These are phyloP conservation scores for Metridium senile DNA, from an alignment of 92 coral and sea anemone genomes.

Conservation along the genomic window DNA sequence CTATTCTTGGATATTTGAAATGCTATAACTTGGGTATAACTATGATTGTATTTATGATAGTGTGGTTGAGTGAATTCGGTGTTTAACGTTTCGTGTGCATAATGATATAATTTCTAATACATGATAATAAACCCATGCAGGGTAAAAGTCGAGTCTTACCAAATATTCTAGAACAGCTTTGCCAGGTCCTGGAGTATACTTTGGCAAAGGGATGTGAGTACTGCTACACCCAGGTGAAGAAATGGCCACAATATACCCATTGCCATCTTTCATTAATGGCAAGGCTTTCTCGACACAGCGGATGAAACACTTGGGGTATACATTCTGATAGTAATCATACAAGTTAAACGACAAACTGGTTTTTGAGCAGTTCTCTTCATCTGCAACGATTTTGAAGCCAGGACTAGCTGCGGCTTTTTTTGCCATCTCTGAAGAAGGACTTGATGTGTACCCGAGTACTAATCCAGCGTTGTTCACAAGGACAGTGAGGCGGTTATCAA, in stretches of 20 bases:
- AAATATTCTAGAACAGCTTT: slow-evolving; percentile 5
- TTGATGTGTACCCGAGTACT: not conserved
- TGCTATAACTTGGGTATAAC: no score
- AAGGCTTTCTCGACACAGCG: not conserved
- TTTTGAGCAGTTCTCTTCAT: not conserved
- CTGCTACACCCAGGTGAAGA: slow-evolving; percentile 8
- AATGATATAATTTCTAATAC: no score
- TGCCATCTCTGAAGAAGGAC: not conserved
- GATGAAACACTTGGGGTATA: slow-evolving; percentile 7
- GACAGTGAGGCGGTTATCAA: not conserved
- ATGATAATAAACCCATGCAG: no score
- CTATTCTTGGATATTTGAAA: no score
- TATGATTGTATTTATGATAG: no score
- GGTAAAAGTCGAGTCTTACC: no score
- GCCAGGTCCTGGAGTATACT: not conserved
- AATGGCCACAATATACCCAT: slow-evolving; percentile 11
- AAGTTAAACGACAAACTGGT: not conserved
- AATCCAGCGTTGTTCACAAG: slow-evolving; percentile 6
- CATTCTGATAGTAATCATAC: slow-evolving; percentile 9
- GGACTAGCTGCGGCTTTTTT: not conserved
- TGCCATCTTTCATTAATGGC: slow-evolving; percentile 14
- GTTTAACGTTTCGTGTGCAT: no score
- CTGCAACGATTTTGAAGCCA: not conserved
- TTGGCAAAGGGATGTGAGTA: not conserved
- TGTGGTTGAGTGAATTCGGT: no score